Percentiles rank a stretch among this genome's conserved stretches.
Evolutionary conservation across 2,888 invertebrate species (phyloP).

Genomic region (Lycaena phlaeas): DNA sequence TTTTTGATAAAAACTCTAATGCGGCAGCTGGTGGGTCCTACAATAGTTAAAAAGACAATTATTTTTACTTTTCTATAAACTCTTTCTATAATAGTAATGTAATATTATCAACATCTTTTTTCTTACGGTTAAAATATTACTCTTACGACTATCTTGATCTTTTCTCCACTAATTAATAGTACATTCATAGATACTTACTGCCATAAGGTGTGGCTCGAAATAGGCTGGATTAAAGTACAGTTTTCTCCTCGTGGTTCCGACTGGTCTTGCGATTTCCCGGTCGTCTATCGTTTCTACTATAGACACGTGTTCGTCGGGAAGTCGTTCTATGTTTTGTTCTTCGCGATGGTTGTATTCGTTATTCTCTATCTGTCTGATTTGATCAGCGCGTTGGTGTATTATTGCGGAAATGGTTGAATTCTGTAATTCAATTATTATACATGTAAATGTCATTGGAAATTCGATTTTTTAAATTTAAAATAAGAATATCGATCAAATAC

Average conservation of each 20-base stretch:
- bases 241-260: conserved; percentile 82
- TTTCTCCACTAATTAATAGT: no score
- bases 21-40: conserved; percentile 93
- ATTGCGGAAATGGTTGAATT: conserved; percentile 77
- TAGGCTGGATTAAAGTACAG: conserved; percentile 93
- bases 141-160: no score
- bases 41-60: conserved; percentile 27
- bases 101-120: no score
- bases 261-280: conserved; percentile 76
- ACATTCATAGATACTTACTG: conserved; percentile 80
- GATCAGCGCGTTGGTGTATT: conserved; percentile 74
- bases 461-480: no score
- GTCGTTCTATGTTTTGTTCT: conserved; percentile 76
- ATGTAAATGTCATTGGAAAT: no score
- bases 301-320: conserved; percentile 89
- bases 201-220: conserved; percentile 88
- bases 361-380: conserved; percentile 44
- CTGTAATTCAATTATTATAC: no score
- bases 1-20: conserved; percentile 89
- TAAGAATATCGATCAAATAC: no score
- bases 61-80: no score
- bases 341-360: conserved; percentile 59
- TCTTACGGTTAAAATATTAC: no score
- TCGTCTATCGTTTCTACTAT: conserved; percentile 87
- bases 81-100: no score